phyloP scores from a whole-genome alignment of 2,113 vertebrate species.

The Peromyscus leucopus region DNA sequence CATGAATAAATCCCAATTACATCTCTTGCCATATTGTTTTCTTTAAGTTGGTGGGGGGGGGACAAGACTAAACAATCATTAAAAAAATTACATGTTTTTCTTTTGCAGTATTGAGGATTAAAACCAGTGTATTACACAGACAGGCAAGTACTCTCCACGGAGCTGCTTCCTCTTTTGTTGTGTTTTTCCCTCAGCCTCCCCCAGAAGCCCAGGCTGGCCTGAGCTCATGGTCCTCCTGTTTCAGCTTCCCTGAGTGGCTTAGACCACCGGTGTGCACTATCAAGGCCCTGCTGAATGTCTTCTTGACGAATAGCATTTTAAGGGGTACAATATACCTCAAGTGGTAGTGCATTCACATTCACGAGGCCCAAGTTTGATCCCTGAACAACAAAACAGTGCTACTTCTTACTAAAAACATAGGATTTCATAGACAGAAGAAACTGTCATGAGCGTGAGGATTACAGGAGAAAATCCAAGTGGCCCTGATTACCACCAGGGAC shows the following conservation, averaged over 20 bases:
- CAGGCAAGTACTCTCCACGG: background rate
- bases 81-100: background rate
- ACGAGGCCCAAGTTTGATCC: background rate
- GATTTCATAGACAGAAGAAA: background rate
- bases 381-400: background rate
- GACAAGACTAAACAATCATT: background rate
- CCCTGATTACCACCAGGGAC: background rate
- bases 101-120: background rate
- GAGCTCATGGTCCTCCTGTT: too few relatives aligned
- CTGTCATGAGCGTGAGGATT: background rate
- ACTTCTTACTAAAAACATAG: too few relatives aligned
- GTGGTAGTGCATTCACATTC: background rate
- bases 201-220: background rate
- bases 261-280: background rate
- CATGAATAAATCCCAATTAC: background rate
- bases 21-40: background rate
- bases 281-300: too few relatives aligned
- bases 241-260: too few relatives aligned
- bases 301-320: background rate
- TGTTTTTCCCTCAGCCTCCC: background rate
- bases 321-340: background rate
- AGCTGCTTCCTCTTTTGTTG: background rate
- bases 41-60: background rate
- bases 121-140: too few relatives aligned
- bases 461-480: background rate